These are phyloP conservation scores for Folsomia manolachei DNA, from an alignment of 2,888 invertebrate genomes.

Conservation along the genomic window DNA sequence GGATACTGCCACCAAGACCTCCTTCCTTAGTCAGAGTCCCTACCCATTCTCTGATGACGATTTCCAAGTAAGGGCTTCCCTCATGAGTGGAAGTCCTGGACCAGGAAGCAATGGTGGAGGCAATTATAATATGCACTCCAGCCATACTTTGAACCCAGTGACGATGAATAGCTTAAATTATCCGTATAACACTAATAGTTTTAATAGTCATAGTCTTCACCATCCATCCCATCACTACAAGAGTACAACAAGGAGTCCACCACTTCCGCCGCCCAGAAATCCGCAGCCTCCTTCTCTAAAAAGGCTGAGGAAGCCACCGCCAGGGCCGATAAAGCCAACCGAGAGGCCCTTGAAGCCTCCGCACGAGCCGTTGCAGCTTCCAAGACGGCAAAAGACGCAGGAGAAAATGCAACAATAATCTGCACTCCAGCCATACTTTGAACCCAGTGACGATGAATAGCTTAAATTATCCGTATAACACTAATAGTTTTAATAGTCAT, in stretches of 20 bases:
- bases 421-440: slow-evolving; percentile 31
- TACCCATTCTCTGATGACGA: slow-evolving; percentile 48
- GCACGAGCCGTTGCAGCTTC: too few species aligned
- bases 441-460: slow-evolving; percentile 43
- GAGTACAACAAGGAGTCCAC: too few species aligned
- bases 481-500: slow-evolving; percentile 38
- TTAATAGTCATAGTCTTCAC: slow-evolving; percentile 38
- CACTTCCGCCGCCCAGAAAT: too few species aligned
- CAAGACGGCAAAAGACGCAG: too few species aligned
- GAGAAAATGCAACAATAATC: too few species aligned
- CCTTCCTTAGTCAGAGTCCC: slow-evolving; percentile 47
- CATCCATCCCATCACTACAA: slow-evolving; percentile 35
- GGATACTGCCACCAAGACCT: slow-evolving; percentile 46
- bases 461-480: slow-evolving; percentile 40
- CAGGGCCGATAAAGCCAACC: too few species aligned
- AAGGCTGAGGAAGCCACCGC: too few species aligned
- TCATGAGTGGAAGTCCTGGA: slow-evolving; percentile 45
- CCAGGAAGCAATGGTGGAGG: slow-evolving; percentile 21
- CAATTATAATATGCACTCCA: slow-evolving; percentile 21
- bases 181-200: slow-evolving; percentile 36
- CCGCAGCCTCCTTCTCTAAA: too few species aligned
- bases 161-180: slow-evolving; percentile 44
- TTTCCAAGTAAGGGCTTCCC: slow-evolving; percentile 45
- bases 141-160: slow-evolving; percentile 38
- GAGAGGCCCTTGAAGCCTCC: too few species aligned